These are phyloP conservation scores for Poecile montanus DNA, from an alignment of 2,797 vertebrate genomes.

Conservation along the genomic window DNA sequence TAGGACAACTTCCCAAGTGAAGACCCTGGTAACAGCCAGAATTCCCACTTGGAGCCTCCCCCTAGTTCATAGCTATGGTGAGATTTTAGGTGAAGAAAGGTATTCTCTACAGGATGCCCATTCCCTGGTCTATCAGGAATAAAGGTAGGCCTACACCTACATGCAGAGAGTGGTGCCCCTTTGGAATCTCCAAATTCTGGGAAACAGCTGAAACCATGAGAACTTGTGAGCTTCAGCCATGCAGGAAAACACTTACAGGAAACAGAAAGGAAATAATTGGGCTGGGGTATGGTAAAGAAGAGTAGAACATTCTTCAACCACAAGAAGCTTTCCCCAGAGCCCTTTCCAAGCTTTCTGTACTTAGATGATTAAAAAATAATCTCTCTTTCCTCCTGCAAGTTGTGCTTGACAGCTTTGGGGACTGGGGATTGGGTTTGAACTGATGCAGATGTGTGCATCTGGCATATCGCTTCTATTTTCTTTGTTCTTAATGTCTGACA, in stretches of 20 bases:
- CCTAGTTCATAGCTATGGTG: background rate
- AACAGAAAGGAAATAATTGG: background rate
- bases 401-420: constrained; percentile 32
- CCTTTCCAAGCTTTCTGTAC: background rate
- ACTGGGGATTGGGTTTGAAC: constrained; percentile 3
- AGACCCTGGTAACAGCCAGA: background rate
- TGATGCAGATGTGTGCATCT: constrained; percentile 24
- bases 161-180: background rate
- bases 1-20: background rate
- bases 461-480: background rate
- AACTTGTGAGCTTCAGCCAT: background rate
- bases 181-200: background rate
- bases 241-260: background rate
- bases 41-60: background rate
- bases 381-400: background rate
- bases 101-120: background rate
- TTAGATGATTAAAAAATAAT: constrained; percentile 33
- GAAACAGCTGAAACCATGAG: background rate
- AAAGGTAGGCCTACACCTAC: background rate
- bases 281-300: background rate
- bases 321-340: background rate
- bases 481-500: background rate
- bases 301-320: background rate
- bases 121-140: rapidly evolving
- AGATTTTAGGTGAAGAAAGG: background rate